These are phyloP conservation scores for Caenorhabditis elegans DNA, from an alignment of 1,140 invertebrate species.

Conservation along the genomic window WBcel235 BX284604.4:169501-170000, in stretches of 20 bases:
- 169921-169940: background rate
- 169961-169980: background rate
- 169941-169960: background rate
- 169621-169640: too few species aligned
- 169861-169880: background rate
- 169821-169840: slow-evolving; percentile 22
- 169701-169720: too few species aligned
- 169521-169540: too few species aligned
- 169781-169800: background rate
- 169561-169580: too few species aligned
- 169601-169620: too few species aligned
- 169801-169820: background rate
- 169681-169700: too few species aligned
- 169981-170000: background rate
- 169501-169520: too few species aligned
- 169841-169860: slow-evolving; percentile 19
- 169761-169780: background rate
- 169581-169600: too few species aligned
- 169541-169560: too few species aligned
- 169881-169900: background rate
- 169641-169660: too few species aligned
- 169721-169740: background rate
- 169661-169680: too few species aligned
- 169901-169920: background rate
- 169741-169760: background rate